phyloP scores from a whole-genome alignment of 1,140 invertebrate species.

The Cherax quadricarinatus region DNA sequence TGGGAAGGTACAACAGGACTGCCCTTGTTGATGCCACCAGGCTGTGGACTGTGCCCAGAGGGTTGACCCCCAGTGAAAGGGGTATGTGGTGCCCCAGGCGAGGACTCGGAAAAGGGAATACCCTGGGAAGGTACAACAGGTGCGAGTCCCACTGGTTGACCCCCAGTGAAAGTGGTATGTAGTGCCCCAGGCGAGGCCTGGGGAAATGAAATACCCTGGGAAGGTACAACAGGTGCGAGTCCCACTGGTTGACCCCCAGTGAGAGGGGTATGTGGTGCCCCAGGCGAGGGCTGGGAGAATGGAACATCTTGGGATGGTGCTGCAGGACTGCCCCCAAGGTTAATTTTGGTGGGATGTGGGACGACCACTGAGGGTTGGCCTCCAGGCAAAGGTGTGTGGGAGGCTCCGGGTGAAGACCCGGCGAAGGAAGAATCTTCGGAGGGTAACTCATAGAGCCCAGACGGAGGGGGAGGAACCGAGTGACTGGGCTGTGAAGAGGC shows the following conservation, averaged over 20 bases:
- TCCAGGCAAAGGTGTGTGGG: not conserved
- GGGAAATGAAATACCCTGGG: not conserved
- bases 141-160: not conserved
- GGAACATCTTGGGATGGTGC: not conserved
- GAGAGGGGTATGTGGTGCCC: not conserved
- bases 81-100: not conserved
- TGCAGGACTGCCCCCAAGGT: not conserved
- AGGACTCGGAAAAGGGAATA: not conserved
- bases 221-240: not conserved
- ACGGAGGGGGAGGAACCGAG: too few species aligned
- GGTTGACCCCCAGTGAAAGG: not conserved
- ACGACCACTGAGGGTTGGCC: not conserved
- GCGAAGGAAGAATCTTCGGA: not conserved
- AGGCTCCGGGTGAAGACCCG: not conserved
- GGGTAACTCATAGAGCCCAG: too few species aligned
- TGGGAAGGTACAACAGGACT: conserved; percentile 14
- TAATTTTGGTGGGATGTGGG: too few species aligned
- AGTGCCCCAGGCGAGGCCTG: not conserved
- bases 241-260: not conserved
- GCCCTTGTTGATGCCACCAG: conserved; percentile 37
- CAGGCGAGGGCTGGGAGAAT: not conserved
- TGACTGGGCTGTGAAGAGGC: too few species aligned
- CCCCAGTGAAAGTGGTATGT: not conserved
- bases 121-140: not conserved
- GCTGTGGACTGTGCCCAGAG: conserved; percentile 9